These are phyloP conservation scores for Pocillopora verrucosa DNA, from an alignment of 64 coral and sea anemone genomes.

Conservation along the genomic window DNA sequence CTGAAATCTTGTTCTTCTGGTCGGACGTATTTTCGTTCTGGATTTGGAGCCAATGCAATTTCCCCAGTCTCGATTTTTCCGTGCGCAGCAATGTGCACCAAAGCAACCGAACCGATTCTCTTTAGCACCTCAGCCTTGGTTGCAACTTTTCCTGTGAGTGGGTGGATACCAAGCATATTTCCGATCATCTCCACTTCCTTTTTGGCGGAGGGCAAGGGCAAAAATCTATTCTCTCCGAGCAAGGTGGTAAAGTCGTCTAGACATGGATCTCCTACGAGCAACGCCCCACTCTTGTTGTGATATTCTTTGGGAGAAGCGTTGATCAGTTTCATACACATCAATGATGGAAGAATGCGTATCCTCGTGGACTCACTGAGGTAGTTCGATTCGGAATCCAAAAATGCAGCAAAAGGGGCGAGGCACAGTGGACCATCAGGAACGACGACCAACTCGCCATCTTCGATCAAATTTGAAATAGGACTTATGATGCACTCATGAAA, in stretches of 20 bases:
- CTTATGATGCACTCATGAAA: not conserved
- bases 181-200: constrained; percentile 29
- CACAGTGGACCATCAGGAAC: constrained; percentile 26
- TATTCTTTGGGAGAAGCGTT: not conserved
- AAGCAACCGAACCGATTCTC: not conserved
- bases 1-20: constrained; percentile 18
- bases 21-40: not conserved
- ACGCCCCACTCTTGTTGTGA: not conserved
- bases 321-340: constrained; percentile 22
- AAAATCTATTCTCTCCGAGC: not conserved
- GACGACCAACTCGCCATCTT: not conserved
- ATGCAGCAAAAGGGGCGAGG: constrained; percentile 11
- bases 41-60: constrained; percentile 21
- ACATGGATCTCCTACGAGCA: constrained; percentile 35
- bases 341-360: constrained; percentile 4
- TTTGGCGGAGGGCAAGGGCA: not conserved
- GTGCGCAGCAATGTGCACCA: constrained; percentile 49
- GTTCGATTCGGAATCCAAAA: not conserved
- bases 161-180: not conserved
- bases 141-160: constrained; percentile 16
- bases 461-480: not conserved
- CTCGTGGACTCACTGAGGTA: not conserved
- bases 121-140: constrained; percentile 29
- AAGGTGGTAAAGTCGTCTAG: not conserved
- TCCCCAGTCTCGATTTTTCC: constrained; percentile 4